Conservation (phyloP, 2,797 vertebrate species). For the Pipistrellus nathusii region DNA sequence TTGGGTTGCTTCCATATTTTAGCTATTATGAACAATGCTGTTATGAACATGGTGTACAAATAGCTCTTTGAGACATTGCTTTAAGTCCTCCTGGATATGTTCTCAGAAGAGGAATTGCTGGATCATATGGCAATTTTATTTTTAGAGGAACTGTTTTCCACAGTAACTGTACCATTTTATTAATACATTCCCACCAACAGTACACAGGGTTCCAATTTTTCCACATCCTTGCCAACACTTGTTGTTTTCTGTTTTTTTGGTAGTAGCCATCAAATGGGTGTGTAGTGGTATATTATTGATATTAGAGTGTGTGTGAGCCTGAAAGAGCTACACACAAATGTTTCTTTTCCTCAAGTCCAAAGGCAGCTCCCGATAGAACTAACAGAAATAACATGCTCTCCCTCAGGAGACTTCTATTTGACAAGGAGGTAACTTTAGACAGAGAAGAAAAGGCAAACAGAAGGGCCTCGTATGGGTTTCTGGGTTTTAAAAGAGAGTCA, state of each 20-base stretch:
- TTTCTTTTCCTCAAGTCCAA: conserved; percentile 37
- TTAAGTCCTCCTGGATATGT: neutral
- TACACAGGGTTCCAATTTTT: neutral
- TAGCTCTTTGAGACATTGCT: neutral
- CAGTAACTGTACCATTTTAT: neutral
- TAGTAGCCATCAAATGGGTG: neutral
- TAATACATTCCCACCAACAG: neutral
- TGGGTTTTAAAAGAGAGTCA: conserved; percentile 34
- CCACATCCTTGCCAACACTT: neutral
- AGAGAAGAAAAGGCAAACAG: conserved; percentile 56
- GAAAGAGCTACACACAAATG: neutral
- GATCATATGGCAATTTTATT: neutral
- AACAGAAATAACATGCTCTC: neutral
- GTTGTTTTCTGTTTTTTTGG: neutral
- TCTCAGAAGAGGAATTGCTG: neutral
- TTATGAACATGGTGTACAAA: neutral
- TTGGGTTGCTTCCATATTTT: neutral
- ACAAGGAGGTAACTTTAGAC: neutral
- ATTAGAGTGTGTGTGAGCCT: neutral
- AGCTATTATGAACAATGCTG: neutral
- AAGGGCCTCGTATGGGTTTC: neutral
- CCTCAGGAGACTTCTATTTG: conserved; percentile 12
- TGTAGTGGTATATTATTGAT: neutral
- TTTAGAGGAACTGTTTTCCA: neutral
- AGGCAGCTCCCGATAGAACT: neutral